Percentiles rank a stretch among this genome's conserved stretches.
Evolutionary conservation across 2,113 vertebrate species (phyloP).

Genomic region (Rhinopomastus cyanomelas): DNA sequence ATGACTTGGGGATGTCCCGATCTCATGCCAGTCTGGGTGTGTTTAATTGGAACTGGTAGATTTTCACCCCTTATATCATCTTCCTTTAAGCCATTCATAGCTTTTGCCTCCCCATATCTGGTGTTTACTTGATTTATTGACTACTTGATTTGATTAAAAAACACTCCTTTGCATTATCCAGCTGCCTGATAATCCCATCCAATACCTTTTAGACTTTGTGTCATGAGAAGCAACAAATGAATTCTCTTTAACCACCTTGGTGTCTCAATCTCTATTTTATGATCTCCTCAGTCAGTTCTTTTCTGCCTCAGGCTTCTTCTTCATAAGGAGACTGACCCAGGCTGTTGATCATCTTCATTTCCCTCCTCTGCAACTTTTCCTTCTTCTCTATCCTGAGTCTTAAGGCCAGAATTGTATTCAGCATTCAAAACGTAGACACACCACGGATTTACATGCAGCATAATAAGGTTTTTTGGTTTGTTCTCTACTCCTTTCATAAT

Average conservation of each 20-base stretch:
- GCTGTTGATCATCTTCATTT: neutral
- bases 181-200: neutral
- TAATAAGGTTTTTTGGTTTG: neutral
- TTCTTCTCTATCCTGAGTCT: neutral
- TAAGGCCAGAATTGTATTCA: neutral
- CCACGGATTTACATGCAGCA: neutral
- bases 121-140: neutral
- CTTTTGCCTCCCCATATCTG: neutral
- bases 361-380: neutral
- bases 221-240: neutral
- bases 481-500: neutral
- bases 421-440: neutral
- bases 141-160: neutral
- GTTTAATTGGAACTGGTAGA: neutral
- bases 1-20: neutral
- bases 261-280: neutral
- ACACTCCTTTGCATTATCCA: neutral
- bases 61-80: neutral
- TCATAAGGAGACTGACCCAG: neutral
- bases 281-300: neutral
- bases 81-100: neutral
- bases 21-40: neutral
- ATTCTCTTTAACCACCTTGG: neutral
- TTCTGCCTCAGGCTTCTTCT: neutral
- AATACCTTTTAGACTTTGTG: neutral